Base-by-base conservation (phyloP, 2,113 vertebrate genomes). In the Tenebrosternarchus preto region DNA sequence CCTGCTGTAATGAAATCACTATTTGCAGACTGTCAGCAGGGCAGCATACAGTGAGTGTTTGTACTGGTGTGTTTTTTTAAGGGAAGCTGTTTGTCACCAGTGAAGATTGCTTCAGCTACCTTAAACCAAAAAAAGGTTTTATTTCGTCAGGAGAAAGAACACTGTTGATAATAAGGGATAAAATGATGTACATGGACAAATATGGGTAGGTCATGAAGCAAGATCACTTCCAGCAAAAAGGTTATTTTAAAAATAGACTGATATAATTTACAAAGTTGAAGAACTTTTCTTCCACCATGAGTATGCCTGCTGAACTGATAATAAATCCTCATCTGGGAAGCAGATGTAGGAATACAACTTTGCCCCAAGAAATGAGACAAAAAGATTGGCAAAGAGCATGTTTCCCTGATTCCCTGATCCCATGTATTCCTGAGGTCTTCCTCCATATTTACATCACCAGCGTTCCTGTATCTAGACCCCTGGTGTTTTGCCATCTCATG, bases 1-100 rank as follows among this genome's bases (percentile, higher is more conserved):
- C 36, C 76, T 85, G 80, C 66, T 74, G 80, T 73, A 82, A 76
- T 75, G 39, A 81, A 85, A 80, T 73, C 68, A 56, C 24, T 50
- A 63, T 72, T 66, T 67, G 68, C 75, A 31, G 33, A 80, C 68
- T 78, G 75, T 82, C 74, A 82, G 73, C 81, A 77, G 76, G 59
- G 59, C 69, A 61, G 59, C 87, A 86, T 78, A 80, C 74, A 46
- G 80, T 56, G 77, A 83, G 86, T 61, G 22, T 50, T 24, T 39
- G 43, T 71, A 76, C 74, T 84, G 69, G 3, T 56, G 84, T 82
- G 3, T 27, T 68, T 78, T 60, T 78, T 60, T 73, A 56, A 78
- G 56, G 29, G 61, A 73, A 73, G 46, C 25, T 46, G 60, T 78
- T 80, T 85, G 76, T 82, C 77, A 80, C 67, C 64, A 53, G 56